Percentiles rank a stretch among this genome's conserved stretches.
Evolutionary conservation across 1,140 invertebrate genomes (phyloP).

Genomic region (Heliconius hewitsoni): DNA sequence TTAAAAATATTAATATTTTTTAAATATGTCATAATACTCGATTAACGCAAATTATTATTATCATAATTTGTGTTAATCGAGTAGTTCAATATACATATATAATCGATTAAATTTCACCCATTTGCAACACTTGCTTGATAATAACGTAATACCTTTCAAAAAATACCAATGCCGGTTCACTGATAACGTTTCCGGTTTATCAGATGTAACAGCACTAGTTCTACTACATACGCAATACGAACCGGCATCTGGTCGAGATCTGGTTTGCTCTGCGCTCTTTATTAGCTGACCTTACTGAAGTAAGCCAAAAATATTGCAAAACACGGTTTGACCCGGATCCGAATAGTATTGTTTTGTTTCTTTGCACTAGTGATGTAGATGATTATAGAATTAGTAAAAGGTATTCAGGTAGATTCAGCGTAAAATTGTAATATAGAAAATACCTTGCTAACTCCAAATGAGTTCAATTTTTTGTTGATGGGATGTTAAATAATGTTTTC

Average conservation of each 20-base stretch:
- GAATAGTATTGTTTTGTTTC: slow-evolving; percentile 33
- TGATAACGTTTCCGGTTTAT: slow-evolving; percentile 56
- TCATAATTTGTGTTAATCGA: background rate
- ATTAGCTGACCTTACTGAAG: slow-evolving; percentile 37
- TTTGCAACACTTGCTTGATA: slow-evolving; percentile 27
- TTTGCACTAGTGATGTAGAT: slow-evolving; percentile 1
- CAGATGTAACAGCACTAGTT: slow-evolving; percentile 50
- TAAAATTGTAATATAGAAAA: background rate
- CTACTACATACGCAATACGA: slow-evolving; percentile 25
- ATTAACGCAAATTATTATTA: too few species aligned
- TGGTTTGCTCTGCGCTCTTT: slow-evolving; percentile 18
- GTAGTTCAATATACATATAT: background rate
- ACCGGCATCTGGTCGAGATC: slow-evolving; percentile 23
- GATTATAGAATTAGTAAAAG: background rate
- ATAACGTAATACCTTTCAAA: slow-evolving; percentile 64
- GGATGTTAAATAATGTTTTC: too few species aligned
- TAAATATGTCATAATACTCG: too few species aligned
- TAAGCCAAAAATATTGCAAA: slow-evolving; percentile 27
- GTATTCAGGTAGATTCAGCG: background rate
- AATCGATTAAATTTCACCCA: slow-evolving; percentile 2
- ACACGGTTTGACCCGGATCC: slow-evolving; percentile 35
- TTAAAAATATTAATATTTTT: too few species aligned
- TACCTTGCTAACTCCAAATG: background rate
- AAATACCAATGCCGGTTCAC: slow-evolving; percentile 51
- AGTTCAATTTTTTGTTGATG: too few species aligned